Base-by-base conservation (phyloP, 2,797 vertebrate genomes). In the Acridotheres tristis region DNA sequence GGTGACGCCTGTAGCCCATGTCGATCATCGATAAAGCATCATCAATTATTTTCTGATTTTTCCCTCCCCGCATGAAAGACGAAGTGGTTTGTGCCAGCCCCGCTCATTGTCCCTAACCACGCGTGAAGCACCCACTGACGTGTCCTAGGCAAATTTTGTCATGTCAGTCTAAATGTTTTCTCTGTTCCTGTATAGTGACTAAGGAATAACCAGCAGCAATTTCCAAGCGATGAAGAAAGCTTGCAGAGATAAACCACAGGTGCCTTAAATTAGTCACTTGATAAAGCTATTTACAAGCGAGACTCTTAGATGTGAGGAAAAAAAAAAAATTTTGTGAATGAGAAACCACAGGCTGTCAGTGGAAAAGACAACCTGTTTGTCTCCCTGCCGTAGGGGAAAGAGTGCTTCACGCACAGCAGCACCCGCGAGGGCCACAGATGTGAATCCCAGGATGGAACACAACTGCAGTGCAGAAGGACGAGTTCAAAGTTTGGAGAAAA, bases 361-460 rank as follows among this genome's bases (percentile, higher is more conserved):
- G 98, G 97, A 98, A 98, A 97, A 92, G 94, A 91, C 92, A 96
- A 79, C 77, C 91, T 95, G 89, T 82, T 90, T 96, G 88, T 92
- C 53, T 91, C 75, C 59, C 89, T 68, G 0, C 38, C 11, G 62
- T 11, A 55, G 92, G 61, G 96, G 96, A 93, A 96, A 88, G 76
- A 66, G 91, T 94, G 90, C 90, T 96, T 94, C 88, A 94, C 0
- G 0, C n/a, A 68, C 15, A 1, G 13, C 0, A 0, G 2, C 18
- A 40, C 72, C 42, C 0, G 32, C 0, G 5, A 84, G 80, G 48
- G 58, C 13, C 65, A 38, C 53, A 67, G 85, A 73, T 14, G 66
- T 22, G 42, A 89, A 97, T 96, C 96, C 94, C 79, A 93, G 94
- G 59, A 19, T 0, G 29, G 34, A 8, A 47, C 79, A 96, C 68